phyloP scores from a whole-genome alignment of 2,113 vertebrate species.

The Chaenogobius annularis region DNA sequence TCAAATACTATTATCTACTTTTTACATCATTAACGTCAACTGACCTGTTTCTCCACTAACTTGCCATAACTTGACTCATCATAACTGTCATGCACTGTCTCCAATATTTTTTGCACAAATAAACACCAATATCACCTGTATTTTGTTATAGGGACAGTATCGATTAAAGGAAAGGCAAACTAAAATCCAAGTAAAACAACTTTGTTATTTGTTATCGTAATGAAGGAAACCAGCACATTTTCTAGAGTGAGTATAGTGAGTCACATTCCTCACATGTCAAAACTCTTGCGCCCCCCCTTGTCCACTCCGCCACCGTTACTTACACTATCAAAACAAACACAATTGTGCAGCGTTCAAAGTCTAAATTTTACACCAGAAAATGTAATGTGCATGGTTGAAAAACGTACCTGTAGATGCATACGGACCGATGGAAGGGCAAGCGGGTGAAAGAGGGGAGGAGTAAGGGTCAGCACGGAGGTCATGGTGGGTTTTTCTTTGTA shows the following conservation, averaged over 20 bases:
- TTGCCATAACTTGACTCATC: too few relatives aligned
- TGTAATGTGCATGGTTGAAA: not conserved
- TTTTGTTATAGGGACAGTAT: too few relatives aligned
- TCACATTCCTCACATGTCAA: slow-evolving; percentile 58
- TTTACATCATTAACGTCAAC: not conserved
- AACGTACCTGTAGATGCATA: slow-evolving; percentile 54
- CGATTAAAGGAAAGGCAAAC: not conserved
- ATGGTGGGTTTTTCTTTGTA: slow-evolving; percentile 25
- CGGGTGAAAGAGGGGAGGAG: not conserved
- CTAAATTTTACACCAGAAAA: not conserved
- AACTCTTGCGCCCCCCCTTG: slow-evolving; percentile 21
- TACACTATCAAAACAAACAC: slow-evolving; percentile 16
- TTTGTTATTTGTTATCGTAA: not conserved
- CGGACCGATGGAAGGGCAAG: slow-evolving; percentile 1
- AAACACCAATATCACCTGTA: too few relatives aligned
- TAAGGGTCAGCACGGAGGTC: slow-evolving; percentile 36
- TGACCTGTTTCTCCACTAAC: too few relatives aligned
- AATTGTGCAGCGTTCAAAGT: not conserved
- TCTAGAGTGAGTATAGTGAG: slow-evolving; percentile 8
- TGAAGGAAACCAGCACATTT: not conserved
- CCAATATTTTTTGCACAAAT: too few relatives aligned
- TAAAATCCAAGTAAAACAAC: not conserved
- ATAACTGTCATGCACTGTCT: too few relatives aligned
- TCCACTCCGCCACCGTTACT: slow-evolving; percentile 18
- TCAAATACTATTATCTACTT: not conserved